Evolutionary conservation across 2,797 vertebrate genomes (phyloP).

Genomic region (Chaunax sp.): DNA sequence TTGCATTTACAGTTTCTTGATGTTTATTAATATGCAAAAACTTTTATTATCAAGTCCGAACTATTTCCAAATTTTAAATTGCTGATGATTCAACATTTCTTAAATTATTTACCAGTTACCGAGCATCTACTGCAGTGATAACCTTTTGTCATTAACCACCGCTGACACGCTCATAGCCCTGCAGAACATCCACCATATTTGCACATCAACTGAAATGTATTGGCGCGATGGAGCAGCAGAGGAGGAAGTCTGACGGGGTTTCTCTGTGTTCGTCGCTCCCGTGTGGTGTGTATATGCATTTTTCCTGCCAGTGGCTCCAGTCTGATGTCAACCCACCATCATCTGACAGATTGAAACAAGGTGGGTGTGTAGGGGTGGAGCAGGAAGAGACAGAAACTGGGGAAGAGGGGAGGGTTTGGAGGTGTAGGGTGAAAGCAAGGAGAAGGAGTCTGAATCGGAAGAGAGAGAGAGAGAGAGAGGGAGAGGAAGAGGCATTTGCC

Average conservation of each 20-base stretch:
- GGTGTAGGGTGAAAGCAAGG: conserved; percentile 46
- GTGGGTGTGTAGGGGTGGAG: conserved; percentile 75
- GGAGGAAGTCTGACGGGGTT: conserved; percentile 68
- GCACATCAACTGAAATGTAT: conserved; percentile 60
- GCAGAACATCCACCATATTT: conserved; percentile 41
- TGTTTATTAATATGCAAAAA: not conserved
- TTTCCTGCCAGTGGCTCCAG: conserved; percentile 71
- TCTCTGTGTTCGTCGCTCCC: conserved; percentile 68
- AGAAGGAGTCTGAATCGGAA: conserved; percentile 48
- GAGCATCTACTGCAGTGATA: too few species aligned
- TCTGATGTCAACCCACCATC: conserved; percentile 77
- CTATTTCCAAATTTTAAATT: conserved; percentile 15
- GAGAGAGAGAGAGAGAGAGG: conserved; percentile 62
- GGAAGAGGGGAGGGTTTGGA: conserved; percentile 44
- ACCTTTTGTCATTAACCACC: conserved; percentile 8
- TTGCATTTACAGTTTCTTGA: not conserved
- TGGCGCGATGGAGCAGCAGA: conserved; percentile 52
- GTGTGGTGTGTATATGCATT: conserved; percentile 59
- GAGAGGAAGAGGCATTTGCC: conserved; percentile 71
- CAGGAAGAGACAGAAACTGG: conserved; percentile 72
- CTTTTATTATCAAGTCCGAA: not conserved
- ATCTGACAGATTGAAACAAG: conserved; percentile 77
- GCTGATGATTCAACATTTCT: not conserved
- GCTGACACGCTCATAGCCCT: conserved; percentile 20
- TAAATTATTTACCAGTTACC: not conserved